Evolutionary conservation across 2,888 invertebrate species (phyloP), one percentile per base, ranked within the genome.

Genomic region (Lasioglossum malachurum): DNA sequence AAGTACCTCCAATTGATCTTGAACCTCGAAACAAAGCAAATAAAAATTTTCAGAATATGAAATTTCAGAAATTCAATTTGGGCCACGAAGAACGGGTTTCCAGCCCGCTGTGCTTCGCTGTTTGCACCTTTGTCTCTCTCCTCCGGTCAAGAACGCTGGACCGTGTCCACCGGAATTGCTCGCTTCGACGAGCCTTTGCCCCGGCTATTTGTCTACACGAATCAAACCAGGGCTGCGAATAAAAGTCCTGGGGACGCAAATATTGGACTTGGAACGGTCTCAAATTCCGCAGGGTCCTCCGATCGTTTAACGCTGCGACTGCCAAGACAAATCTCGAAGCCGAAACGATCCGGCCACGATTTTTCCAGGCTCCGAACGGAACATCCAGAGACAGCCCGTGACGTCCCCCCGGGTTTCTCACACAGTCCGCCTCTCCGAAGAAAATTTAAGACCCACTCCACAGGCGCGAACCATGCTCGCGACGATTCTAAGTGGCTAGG

Each of bases 121-220:
- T 23, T 31, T 31, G 27, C 75, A 44, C 31, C 72, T 41, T 75
- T 46, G 72, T 78, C 75, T 73, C 41, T 23, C 35, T 64, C 16
- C 5, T 31, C 53, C 44, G 57, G 69, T 2, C 27, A 35, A 31
- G 38, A 64, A 78, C 41, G 80, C 77, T 80, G 53, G 69, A 75
- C 67, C 82, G 49, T 86, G 44, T 60, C 19, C 16, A 53, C 60
- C 74, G 46, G 69, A 86, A 86, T 75, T 78, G 77, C 46, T 67
- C 49, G 57, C 71, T 38, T n/a, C 60, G 41, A 23, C 35, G 57
- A 19, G n/a, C 41, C 49, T 8, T 60, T 64, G 77, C 19, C 23
- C 12, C 31, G 31, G 49, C 64, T 78, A 75, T 84, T 53, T 75
- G 84, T 53, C 57, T 27, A 41, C 75, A 80, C 74, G 75, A 75